Evolutionary conservation across 2,888 invertebrate species (phyloP).

Genomic region (Troglohyphantes excavatus): DNA sequence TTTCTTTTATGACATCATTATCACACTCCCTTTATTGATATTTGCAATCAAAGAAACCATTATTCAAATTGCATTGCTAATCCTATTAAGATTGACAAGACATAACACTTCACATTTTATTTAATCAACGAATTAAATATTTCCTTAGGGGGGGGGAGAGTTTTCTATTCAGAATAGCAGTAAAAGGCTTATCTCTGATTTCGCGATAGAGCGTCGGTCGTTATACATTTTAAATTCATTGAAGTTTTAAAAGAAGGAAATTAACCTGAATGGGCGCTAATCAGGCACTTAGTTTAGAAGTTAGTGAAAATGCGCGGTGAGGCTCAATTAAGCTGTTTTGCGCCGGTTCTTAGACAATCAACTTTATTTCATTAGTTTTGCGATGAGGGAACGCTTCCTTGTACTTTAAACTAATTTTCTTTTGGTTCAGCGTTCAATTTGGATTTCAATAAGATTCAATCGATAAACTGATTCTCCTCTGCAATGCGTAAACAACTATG

Average conservation of each 20-base stretch:
- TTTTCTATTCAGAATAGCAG: background rate
- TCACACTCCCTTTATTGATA: background rate
- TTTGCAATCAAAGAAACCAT: background rate
- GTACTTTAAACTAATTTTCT: background rate
- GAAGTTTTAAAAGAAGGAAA: background rate
- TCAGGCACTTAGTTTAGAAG: background rate
- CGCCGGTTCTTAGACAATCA: background rate
- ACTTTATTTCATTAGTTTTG: background rate
- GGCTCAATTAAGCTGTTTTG: background rate
- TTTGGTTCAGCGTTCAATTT: too few relatives aligned
- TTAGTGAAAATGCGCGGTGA: background rate
- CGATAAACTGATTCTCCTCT: background rate
- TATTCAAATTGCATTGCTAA: background rate
- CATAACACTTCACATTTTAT: background rate
- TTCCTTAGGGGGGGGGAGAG: background rate
- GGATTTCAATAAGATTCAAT: background rate
- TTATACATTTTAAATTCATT: background rate
- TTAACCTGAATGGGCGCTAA: background rate
- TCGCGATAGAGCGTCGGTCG: background rate
- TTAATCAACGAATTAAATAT: background rate
- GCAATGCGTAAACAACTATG: too few relatives aligned
- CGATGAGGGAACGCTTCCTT: background rate
- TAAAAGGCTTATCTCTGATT: background rate
- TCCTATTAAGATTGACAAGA: background rate
- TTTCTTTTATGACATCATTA: too few relatives aligned